Evolutionary conservation across 2,113 vertebrate species (phyloP), one percentile per base, ranked within the genome.

Genomic region (Mustela lutreola): DNA sequence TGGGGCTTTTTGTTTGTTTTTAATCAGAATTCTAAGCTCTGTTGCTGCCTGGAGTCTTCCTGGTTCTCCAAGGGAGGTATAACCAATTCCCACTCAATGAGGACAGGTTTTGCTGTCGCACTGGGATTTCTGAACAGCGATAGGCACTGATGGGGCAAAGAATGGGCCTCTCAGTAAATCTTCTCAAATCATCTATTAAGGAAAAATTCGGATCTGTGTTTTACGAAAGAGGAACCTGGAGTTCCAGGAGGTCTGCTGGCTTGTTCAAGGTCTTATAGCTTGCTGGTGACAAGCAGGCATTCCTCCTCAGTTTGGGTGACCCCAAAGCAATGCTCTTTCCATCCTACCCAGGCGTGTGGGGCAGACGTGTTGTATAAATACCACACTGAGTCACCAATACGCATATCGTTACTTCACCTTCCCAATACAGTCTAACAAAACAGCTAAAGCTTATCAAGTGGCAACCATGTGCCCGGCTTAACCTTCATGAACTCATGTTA

Each of bases 261-360:
- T 67, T 78, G 70, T n/a, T 70, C n/a, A 9, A 21, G 53, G 4
- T 58, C 58, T 56, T 63, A 36, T 5, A 33, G 48, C 7, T 31
- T 5, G 22, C 48, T 28, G 16, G 63, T 53, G 62, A 11, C 12
- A 28, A 50, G 63, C 10, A 1, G 12, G 4, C 39, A 0, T 33
- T 79, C 7, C 36, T 7, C 0, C 7, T 12, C n/a, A 42, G 73
- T 58, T 19, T 11, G 1, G 22, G 1, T 53, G n/a, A 28, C 28
- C 39, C 63, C 31, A 11, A 12, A 95, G 48, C 42, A 67, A 1
- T 11, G 22, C 14, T 71, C 67, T 53, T n/a, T 83, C 83, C 53
- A 19, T 39, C 19, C 42, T 11, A 5, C 19, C n/a, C 9, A 22
- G 22, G n/a, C 5, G 8, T 1, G 2, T 7, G 8, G 2, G 28